Conservation (phyloP, 2,113 vertebrate species). For the Oryzias celebensis region DNA sequence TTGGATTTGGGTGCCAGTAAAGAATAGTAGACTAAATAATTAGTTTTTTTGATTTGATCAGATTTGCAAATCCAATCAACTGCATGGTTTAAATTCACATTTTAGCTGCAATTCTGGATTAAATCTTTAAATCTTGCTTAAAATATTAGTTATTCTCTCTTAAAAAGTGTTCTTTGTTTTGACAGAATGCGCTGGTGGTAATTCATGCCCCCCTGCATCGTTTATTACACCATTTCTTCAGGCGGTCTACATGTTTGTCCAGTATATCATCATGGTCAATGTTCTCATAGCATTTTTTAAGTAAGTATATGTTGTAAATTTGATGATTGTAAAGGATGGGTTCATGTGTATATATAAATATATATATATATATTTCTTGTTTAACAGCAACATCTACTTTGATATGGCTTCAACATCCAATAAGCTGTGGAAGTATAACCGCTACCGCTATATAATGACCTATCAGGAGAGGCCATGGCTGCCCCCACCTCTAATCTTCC, state of each 20-base stretch:
- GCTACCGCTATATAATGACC: slow-evolving; percentile 95
- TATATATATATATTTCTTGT: slow-evolving; percentile 6
- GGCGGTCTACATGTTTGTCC: slow-evolving; percentile 95
- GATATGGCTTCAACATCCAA: slow-evolving; percentile 89
- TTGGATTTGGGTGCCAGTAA: no score
- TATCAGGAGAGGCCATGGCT: slow-evolving; percentile 93
- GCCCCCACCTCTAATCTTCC: slow-evolving; percentile 88
- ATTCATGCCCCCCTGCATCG: slow-evolving; percentile 84
- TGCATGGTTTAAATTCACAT: no score
- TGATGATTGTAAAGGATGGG: background rate
- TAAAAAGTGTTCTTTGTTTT: slow-evolving; percentile 18
- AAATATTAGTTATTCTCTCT: no score
- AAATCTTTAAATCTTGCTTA: no score
- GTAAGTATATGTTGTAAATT: slow-evolving; percentile 72
- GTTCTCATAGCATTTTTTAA: slow-evolving; percentile 96
- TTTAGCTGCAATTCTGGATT: no score
- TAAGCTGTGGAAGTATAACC: slow-evolving; percentile 95
- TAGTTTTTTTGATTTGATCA: no score
- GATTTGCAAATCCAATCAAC: no score
- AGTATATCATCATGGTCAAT: slow-evolving; percentile 99
- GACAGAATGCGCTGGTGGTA: slow-evolving; percentile 79
- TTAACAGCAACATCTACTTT: slow-evolving; percentile 88
- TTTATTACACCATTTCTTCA: slow-evolving; percentile 91
- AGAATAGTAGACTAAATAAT: no score
- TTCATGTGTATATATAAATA: background rate